Evolutionary conservation across 2,113 vertebrate species (phyloP).

Genomic region (Cebidichthys violaceus): DNA sequence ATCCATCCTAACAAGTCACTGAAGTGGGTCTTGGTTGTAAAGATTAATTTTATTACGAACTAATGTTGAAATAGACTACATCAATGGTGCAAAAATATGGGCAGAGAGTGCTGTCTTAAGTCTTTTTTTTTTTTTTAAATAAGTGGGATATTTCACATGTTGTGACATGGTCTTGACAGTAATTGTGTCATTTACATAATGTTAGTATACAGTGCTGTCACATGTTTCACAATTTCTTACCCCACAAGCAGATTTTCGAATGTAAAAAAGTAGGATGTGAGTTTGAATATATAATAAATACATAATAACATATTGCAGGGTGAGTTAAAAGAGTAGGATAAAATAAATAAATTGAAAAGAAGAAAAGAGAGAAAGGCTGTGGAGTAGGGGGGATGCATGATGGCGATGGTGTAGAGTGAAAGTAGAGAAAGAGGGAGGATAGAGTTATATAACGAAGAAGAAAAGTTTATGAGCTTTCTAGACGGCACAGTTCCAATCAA

Average conservation of each 20-base stretch:
- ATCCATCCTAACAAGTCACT: conserved; percentile 15
- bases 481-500: neutral
- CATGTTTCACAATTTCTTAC: neutral
- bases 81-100: neutral
- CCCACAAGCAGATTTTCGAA: neutral
- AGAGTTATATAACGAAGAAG: neutral
- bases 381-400: neutral
- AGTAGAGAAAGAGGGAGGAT: neutral
- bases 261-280: neutral
- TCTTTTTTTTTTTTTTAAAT: neutral
- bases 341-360: neutral
- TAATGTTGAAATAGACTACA: neutral
- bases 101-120: neutral
- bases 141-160: neutral
- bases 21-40: conserved; percentile 18
- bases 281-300: neutral
- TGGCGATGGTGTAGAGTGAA: neutral
- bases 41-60: conserved; percentile 2
- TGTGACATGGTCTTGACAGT: neutral
- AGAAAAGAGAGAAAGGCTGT: neutral
- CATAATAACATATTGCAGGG: neutral
- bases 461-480: conserved; percentile 1
- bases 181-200: neutral
- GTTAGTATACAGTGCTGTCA: neutral
- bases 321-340: neutral